These are phyloP conservation scores for Diarsia dahlii DNA, from an alignment of 2,888 invertebrate species.

Conservation along the genomic window DNA sequence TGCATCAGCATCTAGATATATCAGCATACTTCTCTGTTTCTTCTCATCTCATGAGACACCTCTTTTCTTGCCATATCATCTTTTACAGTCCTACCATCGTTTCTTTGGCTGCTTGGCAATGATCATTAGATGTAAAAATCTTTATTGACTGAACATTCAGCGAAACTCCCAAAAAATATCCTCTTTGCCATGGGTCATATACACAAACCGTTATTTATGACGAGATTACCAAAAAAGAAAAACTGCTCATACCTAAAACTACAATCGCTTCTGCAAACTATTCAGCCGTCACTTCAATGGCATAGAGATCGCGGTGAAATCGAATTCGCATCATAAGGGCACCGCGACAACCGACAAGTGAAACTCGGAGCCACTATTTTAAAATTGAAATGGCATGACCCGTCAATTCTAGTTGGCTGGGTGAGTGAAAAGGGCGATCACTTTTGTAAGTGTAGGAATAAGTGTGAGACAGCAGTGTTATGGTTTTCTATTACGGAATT, in stretches of 20 bases:
- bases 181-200: not conserved
- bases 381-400: conserved; percentile 38
- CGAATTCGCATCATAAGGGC: conserved; percentile 49
- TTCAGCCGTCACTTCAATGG: not conserved
- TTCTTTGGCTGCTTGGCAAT: no score
- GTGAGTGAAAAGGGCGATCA: conserved; percentile 23
- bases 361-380: conserved; percentile 31
- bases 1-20: no score
- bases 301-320: conserved; percentile 41
- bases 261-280: conserved; percentile 23
- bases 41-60: no score
- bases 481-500: not conserved
- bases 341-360: conserved; percentile 49
- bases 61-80: no score
- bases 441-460: not conserved
- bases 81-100: no score
- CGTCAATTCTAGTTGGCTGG: conserved; percentile 12
- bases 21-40: no score
- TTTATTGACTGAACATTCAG: no score
- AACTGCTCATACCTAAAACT: not conserved
- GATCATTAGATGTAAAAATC: no score
- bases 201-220: not conserved
- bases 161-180: not conserved
- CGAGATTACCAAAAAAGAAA: not conserved
- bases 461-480: not conserved